A percentile compares a stretch with the other conserved stretches of the same genome.
Evolutionary conservation across 2,797 vertebrate genomes (phyloP).

Genomic region (Diplodus sargus): DNA sequence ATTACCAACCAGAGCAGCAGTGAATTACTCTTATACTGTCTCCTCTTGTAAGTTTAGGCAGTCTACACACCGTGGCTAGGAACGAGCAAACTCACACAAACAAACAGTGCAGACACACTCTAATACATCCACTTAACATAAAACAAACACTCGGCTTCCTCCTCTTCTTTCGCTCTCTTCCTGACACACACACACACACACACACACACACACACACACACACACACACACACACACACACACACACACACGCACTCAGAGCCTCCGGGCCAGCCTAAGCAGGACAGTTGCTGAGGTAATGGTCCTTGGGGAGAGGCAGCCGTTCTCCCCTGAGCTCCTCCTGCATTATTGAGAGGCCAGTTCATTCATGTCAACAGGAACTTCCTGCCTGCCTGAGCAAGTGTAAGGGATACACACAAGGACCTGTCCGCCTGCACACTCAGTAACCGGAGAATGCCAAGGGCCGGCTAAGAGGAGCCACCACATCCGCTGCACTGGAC

Average conservation of each 20-base stretch:
- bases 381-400: constrained; percentile 78
- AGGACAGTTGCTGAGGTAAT: constrained; percentile 75
- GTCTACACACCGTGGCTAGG: background rate
- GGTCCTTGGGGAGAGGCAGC: constrained; percentile 62
- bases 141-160: constrained; percentile 57
- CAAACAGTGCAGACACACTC: constrained; percentile 24
- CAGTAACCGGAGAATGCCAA: constrained; percentile 75
- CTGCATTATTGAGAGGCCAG: constrained; percentile 80
- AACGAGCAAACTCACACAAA: constrained; percentile 16
- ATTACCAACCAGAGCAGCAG: no score
- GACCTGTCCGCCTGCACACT: constrained; percentile 62
- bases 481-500: constrained; percentile 55
- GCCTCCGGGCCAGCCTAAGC: constrained; percentile 46
- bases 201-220: constrained; percentile 41
- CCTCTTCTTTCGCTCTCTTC: constrained; percentile 36
- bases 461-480: constrained; percentile 61
- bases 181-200: constrained; percentile 41
- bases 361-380: constrained; percentile 80
- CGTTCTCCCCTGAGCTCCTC: constrained; percentile 63
- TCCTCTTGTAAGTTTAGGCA: background rate
- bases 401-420: constrained; percentile 75
- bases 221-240: constrained; percentile 41
- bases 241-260: constrained; percentile 34
- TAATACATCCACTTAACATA: constrained; percentile 57
- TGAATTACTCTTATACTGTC: background rate